Evolutionary conservation across 2,797 vertebrate species (phyloP).

Genomic region (Ambastaia sidthimunki): DNA sequence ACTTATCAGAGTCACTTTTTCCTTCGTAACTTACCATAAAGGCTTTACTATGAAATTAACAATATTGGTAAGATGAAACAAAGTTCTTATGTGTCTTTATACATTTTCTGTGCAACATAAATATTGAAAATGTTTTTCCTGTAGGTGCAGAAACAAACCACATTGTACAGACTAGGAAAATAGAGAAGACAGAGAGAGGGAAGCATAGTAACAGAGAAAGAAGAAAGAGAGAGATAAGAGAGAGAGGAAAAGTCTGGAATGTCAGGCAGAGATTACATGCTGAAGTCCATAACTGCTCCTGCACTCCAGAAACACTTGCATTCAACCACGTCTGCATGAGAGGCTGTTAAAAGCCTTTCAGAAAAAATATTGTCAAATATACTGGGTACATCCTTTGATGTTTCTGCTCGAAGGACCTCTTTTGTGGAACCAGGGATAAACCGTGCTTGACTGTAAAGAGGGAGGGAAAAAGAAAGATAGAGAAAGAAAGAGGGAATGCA

Average conservation of each 20-base stretch:
- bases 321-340: slow-evolving; percentile 5
- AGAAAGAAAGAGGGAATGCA: too few species aligned
- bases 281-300: neutral
- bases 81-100: neutral
- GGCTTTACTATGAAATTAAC: neutral
- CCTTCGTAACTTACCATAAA: neutral
- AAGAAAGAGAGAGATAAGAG: neutral
- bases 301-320: neutral
- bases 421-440: neutral
- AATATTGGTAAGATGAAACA: neutral
- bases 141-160: neutral
- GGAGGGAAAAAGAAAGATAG: neutral
- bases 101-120: neutral
- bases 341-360: slow-evolving; percentile 27
- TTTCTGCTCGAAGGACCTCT: slow-evolving; percentile 24
- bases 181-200: neutral
- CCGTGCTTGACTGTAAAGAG: slow-evolving; percentile 1
- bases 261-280: neutral
- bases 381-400: slow-evolving; percentile 5
- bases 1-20: neutral
- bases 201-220: neutral
- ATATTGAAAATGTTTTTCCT: neutral
- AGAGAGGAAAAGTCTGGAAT: neutral
- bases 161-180: neutral
- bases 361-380: slow-evolving; percentile 23